Percentiles rank a stretch among this genome's conserved stretches.
phyloP scores from a whole-genome alignment of 2,888 invertebrate genomes.

The Scaptomyza caliginosa region DNA sequence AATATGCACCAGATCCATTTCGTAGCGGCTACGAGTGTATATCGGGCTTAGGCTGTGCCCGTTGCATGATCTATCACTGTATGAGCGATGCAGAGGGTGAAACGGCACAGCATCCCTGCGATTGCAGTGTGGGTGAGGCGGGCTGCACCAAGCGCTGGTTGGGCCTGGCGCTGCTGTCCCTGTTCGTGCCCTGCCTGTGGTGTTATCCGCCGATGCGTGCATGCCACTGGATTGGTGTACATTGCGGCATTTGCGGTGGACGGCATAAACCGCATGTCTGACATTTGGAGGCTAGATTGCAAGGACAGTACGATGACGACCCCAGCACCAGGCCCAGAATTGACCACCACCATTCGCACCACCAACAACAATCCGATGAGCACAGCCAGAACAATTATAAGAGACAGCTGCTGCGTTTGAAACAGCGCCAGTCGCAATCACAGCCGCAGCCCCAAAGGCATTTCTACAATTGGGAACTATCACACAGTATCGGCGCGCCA shows the following conservation, averaged over 20 bases:
- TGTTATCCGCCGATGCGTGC: constrained; percentile 95
- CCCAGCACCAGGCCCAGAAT: constrained; percentile 77
- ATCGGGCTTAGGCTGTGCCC: constrained; percentile 94
- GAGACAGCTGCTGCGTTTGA: constrained; percentile 59
- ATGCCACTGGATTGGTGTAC: constrained; percentile 92
- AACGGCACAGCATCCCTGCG: constrained; percentile 93
- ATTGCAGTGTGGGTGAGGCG: constrained; percentile 88
- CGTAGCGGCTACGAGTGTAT: constrained; percentile 91
- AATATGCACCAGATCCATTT: constrained; percentile 93
- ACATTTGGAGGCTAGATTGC: constrained; percentile 84
- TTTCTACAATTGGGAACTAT: constrained; percentile 74
- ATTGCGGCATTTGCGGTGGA: constrained; percentile 93
- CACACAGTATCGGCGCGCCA: constrained; percentile 68
- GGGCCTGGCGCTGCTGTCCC: constrained; percentile 92
- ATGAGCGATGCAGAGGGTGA: constrained; percentile 96
- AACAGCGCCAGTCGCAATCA: constrained; percentile 60
- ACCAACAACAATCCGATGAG: constrained; percentile 26
- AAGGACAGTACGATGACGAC: constrained; percentile 78
- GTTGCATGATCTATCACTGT: constrained; percentile 96
- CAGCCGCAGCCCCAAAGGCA: constrained; percentile 64
- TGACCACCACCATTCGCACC: constrained; percentile 39
- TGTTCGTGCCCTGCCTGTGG: constrained; percentile 97
- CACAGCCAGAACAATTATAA: constrained; percentile 49
- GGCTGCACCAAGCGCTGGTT: constrained; percentile 93
- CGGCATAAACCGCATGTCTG: constrained; percentile 87